Base-by-base conservation (phyloP, 2,113 vertebrate genomes). In the Sebastes schlegelii region DNA sequence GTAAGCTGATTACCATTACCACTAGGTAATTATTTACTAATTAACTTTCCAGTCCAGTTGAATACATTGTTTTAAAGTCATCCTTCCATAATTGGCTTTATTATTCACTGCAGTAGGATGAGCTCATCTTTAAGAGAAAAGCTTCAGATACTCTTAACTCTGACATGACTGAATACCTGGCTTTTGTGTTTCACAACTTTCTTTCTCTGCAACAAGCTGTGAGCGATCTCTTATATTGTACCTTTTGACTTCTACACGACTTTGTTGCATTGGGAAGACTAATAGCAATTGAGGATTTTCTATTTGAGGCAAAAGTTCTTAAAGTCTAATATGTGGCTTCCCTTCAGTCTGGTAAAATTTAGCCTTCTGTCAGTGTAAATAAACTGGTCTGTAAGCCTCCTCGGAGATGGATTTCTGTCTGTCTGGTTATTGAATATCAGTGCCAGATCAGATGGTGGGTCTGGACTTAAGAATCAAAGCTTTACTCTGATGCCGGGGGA, bases 1-100 rank as follows among this genome's bases (percentile, higher is more conserved):
- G 57, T 40, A 68, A 78, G 67, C 61, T n/a, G 54, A 83, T 89
- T 85, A 79, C 21, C 64, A 45, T 74, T 79, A 8, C 69, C 78
- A 84, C 72, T 16, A 70, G 75, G 63, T 82, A 74, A 74, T 86
- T 81, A 88, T 80, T 84, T 66, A 71, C 80, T 60, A 34, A 86
- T 87, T 82, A 74, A 71, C 71, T 74, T 79, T 77, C 34, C 49
- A 40, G 67, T 82, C 67, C 61, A 55, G 42, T 57, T 71, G 43
- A 83, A 79, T 23, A 21, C 26, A 78, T 49, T 51, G n/a, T 58
- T 77, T 80, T 21, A 26, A 76, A 79, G 65, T 8, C 16, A 65
- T 6, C 8, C 11, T 62, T 61, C 14, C 2, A 0, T 3, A 51
- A 51, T 42, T 48, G 11, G 10, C 2, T 9, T 74, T 12, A n/a